phyloP scores from a whole-genome alignment of 2,113 vertebrate species.

The Nyctereutes procyonoides region DNA sequence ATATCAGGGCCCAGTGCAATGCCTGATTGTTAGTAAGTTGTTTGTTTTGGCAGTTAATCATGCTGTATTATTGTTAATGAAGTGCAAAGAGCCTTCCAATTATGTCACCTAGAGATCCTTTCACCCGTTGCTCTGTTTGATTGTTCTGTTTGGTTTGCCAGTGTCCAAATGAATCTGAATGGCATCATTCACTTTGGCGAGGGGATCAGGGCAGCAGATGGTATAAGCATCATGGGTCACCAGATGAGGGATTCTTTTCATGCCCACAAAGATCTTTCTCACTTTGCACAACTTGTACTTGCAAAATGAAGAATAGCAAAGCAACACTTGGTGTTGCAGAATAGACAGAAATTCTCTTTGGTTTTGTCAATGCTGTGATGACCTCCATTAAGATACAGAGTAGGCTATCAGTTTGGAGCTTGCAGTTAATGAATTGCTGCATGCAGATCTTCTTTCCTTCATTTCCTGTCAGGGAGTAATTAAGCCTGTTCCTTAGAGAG shows the following conservation, averaged over 20 bases:
- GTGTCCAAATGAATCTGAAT: slow-evolving; percentile 94
- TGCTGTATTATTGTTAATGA: background rate
- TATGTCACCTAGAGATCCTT: background rate
- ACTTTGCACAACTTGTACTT: slow-evolving; percentile 98
- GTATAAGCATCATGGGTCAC: slow-evolving; percentile 95
- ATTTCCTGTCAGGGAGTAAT: slow-evolving; percentile 94
- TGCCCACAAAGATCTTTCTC: slow-evolving; percentile 93
- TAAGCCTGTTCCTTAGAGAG: slow-evolving; percentile 96
- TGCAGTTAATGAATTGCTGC: slow-evolving; percentile 96
- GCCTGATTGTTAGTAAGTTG: background rate
- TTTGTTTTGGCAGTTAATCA: background rate
- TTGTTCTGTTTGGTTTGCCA: slow-evolving; percentile 87
- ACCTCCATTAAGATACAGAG: slow-evolving; percentile 96
- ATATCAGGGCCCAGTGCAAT: background rate
- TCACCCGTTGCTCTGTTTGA: slow-evolving; percentile 94
- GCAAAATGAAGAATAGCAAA: slow-evolving; percentile 95
- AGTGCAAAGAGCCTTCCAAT: background rate
- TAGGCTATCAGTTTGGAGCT: slow-evolving; percentile 95
- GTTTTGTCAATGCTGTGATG: slow-evolving; percentile 96
- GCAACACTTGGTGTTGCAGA: slow-evolving; percentile 94
- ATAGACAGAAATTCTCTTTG: slow-evolving; percentile 93
- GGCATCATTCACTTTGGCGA: slow-evolving; percentile 96
- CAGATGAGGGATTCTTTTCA: slow-evolving; percentile 95
- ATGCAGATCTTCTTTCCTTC: slow-evolving; percentile 98
- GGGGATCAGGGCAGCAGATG: slow-evolving; percentile 94